phyloP scores from a whole-genome alignment of 2,888 invertebrate species.

The Eupithecia tripunctaria region DNA sequence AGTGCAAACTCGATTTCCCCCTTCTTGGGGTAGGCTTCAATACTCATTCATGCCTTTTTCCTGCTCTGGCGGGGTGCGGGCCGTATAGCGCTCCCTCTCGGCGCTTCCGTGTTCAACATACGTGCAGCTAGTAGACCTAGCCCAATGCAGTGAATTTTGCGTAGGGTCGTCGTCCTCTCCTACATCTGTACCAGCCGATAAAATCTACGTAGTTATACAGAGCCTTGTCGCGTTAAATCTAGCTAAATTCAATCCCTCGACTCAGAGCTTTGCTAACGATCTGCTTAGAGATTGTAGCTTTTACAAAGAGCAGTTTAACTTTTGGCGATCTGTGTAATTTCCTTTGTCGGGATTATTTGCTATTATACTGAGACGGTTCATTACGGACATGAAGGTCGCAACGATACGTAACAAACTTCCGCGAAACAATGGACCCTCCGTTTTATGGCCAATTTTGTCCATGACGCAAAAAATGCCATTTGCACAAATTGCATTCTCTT shows the following conservation, averaged over 20 bases:
- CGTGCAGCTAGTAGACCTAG: conserved; percentile 83
- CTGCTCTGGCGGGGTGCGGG: conserved; percentile 66
- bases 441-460: conserved; percentile 63
- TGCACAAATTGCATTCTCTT: conserved; percentile 73
- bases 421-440: conserved; percentile 56
- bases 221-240: conserved; percentile 58
- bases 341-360: conserved; percentile 56
- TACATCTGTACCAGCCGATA: conserved; percentile 61
- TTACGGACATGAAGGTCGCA: conserved; percentile 52
- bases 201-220: conserved; percentile 45
- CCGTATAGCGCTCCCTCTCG: conserved; percentile 73
- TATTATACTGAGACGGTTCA: conserved; percentile 49
- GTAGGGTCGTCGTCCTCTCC: conserved; percentile 82
- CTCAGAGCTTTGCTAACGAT: conserved; percentile 33
- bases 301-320: conserved; percentile 58
- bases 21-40: conserved; percentile 83
- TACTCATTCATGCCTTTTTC: conserved; percentile 83
- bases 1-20: conserved; percentile 82
- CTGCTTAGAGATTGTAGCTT: conserved; percentile 40
- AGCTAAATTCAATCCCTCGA: conserved; percentile 56
- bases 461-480: conserved; percentile 69
- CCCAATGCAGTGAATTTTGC: conserved; percentile 85
- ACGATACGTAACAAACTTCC: conserved; percentile 50
- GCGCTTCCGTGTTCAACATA: conserved; percentile 79
- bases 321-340: conserved; percentile 65